These are phyloP conservation scores for Otolemur crassicaudatus DNA, from an alignment of 2,797 vertebrate species.

Conservation along the genomic window DNA sequence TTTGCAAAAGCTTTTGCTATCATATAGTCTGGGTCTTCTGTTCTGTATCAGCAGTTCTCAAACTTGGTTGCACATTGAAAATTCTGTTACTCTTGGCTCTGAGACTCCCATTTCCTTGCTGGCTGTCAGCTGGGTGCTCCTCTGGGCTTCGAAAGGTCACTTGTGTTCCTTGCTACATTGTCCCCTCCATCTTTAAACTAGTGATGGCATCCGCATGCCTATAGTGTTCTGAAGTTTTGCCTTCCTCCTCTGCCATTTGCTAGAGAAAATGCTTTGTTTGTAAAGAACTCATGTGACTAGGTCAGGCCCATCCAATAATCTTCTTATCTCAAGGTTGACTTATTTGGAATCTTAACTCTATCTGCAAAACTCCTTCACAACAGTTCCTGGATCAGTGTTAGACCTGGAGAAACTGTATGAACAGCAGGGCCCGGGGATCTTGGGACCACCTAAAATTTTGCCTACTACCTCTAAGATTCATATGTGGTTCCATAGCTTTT, in stretches of 20 bases:
- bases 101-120: neutral
- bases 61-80: neutral
- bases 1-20: neutral
- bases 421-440: neutral
- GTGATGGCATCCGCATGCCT: neutral
- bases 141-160: neutral
- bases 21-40: neutral
- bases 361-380: neutral
- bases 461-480: neutral
- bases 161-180: neutral
- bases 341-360: constrained; percentile 1
- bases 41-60: neutral
- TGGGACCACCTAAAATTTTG: neutral
- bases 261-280: constrained; percentile 5
- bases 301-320: neutral
- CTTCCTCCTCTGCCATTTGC: neutral
- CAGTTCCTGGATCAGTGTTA: neutral
- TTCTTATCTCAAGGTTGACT: neutral
- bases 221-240: neutral
- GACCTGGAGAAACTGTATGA: neutral
- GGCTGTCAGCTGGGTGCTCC: neutral
- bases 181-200: neutral
- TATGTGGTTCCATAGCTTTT: neutral
- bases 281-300: neutral
- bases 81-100: neutral